phyloP scores from a whole-genome alignment of 2,888 invertebrate species.

The Eudemis profundana region DNA sequence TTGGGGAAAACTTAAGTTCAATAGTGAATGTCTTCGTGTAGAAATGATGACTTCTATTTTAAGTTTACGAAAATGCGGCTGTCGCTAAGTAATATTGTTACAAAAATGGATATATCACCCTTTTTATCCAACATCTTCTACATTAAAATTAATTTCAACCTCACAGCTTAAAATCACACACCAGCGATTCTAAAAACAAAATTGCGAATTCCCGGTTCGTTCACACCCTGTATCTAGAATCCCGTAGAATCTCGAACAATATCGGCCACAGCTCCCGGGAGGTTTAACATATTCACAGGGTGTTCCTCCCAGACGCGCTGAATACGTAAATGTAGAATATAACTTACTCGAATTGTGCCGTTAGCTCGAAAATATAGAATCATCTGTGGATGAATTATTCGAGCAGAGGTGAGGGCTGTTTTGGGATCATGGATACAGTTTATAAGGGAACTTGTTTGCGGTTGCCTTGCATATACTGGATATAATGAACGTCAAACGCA shows the following conservation, averaged over 20 bases:
- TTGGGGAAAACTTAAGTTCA: no score
- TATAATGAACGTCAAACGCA: no score
- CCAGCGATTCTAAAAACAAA: slow-evolving; percentile 15
- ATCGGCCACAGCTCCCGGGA: slow-evolving; percentile 37
- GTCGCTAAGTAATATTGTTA: no score
- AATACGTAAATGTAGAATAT: slow-evolving; percentile 42
- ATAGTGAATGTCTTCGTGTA: no score
- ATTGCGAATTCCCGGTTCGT: slow-evolving; percentile 25
- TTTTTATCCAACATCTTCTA: no score
- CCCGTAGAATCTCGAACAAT: slow-evolving; percentile 41
- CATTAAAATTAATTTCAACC: not conserved
- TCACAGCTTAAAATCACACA: slow-evolving; percentile 7
- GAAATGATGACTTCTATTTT: no score
- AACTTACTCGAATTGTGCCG: slow-evolving; percentile 39
- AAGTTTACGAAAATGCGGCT: no score
- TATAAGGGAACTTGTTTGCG: no score
- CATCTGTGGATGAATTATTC: slow-evolving; percentile 31
- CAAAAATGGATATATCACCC: no score
- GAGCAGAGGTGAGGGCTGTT: slow-evolving; percentile 13
- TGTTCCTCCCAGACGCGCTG: slow-evolving; percentile 36
- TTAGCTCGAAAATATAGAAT: slow-evolving; percentile 35
- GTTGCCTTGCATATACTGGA: no score
- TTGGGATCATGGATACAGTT: not conserved
- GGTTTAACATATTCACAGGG: slow-evolving; percentile 45
- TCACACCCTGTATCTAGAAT: slow-evolving; percentile 37